Percentiles rank a stretch among this genome's conserved stretches.
Conservation (phyloP, 2,113 vertebrate genomes). For the Ciconia maguari region DNA sequence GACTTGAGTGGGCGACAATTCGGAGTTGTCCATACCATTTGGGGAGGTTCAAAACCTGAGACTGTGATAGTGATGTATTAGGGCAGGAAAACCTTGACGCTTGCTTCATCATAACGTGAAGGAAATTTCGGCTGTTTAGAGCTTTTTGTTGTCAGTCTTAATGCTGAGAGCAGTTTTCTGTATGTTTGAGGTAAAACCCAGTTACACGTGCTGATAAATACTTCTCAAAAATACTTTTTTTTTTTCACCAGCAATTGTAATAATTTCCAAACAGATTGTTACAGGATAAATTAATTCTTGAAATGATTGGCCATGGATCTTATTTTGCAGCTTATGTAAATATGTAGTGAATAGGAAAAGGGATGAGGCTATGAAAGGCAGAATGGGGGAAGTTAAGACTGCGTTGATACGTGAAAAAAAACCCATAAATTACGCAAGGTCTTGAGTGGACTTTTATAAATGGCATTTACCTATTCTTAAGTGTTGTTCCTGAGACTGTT, state of each 20-base stretch:
- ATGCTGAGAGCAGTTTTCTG: neutral
- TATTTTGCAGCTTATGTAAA: neutral
- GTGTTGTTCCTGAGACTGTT: neutral
- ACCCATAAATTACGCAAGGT: neutral
- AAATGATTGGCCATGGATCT: neutral
- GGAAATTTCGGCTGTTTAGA: neutral
- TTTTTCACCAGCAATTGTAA: neutral
- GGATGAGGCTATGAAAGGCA: neutral
- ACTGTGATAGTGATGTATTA: neutral
- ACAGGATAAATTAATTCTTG: neutral
- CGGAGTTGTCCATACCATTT: neutral
- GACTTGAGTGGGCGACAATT: neutral
- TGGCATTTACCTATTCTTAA: neutral
- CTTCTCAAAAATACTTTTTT: neutral
- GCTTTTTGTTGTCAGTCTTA: neutral
- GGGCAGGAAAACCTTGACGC: neutral
- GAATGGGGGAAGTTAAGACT: neutral
- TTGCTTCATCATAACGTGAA: neutral
- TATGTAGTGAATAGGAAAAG: neutral
- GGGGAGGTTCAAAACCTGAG: neutral
- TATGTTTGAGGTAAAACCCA: neutral
- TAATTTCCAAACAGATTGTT: neutral
- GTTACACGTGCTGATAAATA: neutral
- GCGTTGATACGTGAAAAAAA: neutral
- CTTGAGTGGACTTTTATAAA: neutral